Evolutionary conservation across 2,113 vertebrate species (phyloP).

Genomic region (Plectropomus leopardus): DNA sequence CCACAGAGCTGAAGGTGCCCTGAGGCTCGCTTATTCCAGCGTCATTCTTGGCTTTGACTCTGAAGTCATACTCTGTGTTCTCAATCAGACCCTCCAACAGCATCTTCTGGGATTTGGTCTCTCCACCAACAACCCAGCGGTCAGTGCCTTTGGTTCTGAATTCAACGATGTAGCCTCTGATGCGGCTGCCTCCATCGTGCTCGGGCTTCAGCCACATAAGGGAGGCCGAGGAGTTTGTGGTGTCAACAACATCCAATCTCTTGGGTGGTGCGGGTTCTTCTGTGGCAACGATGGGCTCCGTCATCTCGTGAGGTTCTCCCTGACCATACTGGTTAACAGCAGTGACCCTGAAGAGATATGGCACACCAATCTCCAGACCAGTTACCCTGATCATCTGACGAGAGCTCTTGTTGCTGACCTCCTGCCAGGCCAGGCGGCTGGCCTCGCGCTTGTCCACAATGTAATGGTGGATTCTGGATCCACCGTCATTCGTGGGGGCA

Average conservation of each 20-base stretch:
- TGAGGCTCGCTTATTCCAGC: constrained; percentile 95
- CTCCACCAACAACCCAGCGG: constrained; percentile 90
- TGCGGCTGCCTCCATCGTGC: constrained; percentile 95
- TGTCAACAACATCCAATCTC: constrained; percentile 95
- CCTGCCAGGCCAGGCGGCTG: constrained; percentile 95
- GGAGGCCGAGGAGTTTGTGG: constrained; percentile 91
- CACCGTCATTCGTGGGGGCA: constrained; percentile 93
- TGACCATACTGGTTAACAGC: constrained; percentile 95
- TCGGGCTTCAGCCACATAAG: constrained; percentile 98
- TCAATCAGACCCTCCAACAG: constrained; percentile 92
- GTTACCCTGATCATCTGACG: constrained; percentile 92
- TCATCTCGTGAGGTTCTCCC: constrained; percentile 94
- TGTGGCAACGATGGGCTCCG: constrained; percentile 94
- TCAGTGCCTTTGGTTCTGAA: constrained; percentile 92
- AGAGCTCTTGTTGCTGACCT: constrained; percentile 90
- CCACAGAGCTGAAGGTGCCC: constrained; percentile 93
- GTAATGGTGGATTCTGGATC: constrained; percentile 94
- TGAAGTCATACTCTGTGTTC: constrained; percentile 97
- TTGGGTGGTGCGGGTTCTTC: constrained; percentile 97
- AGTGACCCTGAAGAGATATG: constrained; percentile 93
- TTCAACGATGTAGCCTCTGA: constrained; percentile 94
- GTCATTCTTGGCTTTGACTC: constrained; percentile 95
- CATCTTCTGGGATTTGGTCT: constrained; percentile 92
- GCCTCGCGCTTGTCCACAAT: constrained; percentile 95
- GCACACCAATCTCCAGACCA: constrained; percentile 90